These are phyloP conservation scores for Corvus cornix DNA, from an alignment of 2,113 vertebrate species.

Conservation along the genomic window DNA sequence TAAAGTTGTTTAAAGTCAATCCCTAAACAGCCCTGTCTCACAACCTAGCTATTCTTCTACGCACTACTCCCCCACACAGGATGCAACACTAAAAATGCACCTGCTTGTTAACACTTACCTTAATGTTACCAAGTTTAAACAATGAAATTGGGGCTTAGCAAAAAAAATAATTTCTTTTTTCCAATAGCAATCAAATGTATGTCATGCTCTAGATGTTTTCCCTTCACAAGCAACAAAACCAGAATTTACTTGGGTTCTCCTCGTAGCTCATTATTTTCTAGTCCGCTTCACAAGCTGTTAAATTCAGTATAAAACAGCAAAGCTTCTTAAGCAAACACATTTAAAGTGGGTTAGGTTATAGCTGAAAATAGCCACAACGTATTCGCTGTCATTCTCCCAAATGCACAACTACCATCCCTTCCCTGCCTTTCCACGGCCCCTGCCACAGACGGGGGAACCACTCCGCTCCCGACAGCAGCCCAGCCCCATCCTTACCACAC, in stretches of 20 bases:
- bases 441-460: fast-evolving
- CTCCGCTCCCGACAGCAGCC: fast-evolving
- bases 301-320: neutral
- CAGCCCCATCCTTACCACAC: fast-evolving
- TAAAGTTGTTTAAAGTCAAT: neutral
- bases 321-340: neutral
- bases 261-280: neutral
- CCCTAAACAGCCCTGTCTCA: neutral
- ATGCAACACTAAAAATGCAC: neutral
- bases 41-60: neutral
- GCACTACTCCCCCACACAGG: neutral
- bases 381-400: neutral
- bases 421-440: neutral
- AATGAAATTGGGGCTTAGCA: neutral
- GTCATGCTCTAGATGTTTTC: neutral
- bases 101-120: neutral
- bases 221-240: neutral
- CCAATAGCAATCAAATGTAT: neutral
- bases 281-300: neutral
- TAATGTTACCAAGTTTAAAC: neutral
- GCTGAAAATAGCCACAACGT: neutral
- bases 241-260: neutral
- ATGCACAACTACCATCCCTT: fast-evolving
- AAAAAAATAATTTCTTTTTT: neutral
- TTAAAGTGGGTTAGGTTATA: neutral